Evolutionary conservation across 2,888 invertebrate species (phyloP).

Genomic region (Charanyca ferruginea): DNA sequence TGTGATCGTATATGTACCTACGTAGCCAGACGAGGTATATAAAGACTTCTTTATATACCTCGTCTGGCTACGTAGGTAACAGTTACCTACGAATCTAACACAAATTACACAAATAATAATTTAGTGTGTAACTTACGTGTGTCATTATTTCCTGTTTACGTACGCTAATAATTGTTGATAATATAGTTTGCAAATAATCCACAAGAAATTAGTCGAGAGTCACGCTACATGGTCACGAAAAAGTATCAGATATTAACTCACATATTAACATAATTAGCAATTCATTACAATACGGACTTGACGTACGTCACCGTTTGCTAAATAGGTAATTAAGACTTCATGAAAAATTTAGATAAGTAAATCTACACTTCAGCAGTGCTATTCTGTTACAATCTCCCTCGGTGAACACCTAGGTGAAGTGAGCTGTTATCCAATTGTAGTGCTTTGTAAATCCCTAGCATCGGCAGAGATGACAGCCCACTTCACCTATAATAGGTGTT

Average conservation of each 20-base stretch:
- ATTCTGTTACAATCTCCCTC: too few relatives aligned
- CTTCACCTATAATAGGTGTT: too few relatives aligned
- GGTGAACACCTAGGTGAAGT: too few relatives aligned
- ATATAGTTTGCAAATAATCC: conserved; percentile 65
- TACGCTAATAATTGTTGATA: conserved; percentile 71
- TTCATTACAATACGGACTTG: conserved; percentile 44
- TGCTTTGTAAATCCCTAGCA: too few relatives aligned
- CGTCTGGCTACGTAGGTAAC: conserved; percentile 16
- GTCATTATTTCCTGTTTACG: conserved; percentile 66
- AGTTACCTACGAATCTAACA: conserved; percentile 40
- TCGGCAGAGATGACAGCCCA: too few relatives aligned
- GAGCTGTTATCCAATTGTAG: too few relatives aligned
- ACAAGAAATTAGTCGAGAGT: conserved; percentile 60
- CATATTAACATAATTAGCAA: conserved; percentile 68
- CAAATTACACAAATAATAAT: conserved; percentile 33
- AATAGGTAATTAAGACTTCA: conserved; percentile 24
- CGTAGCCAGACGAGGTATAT: too few relatives aligned
- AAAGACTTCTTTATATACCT: conserved; percentile 13
- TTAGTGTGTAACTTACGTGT: conserved; percentile 31
- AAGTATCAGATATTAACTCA: conserved; percentile 65
- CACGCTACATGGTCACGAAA: conserved; percentile 75
- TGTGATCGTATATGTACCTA: too few relatives aligned
- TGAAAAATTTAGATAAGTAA: conserved; percentile 6
- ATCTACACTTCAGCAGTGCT: too few relatives aligned
- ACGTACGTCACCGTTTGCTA: conserved; percentile 32